Conservation (phyloP, 1,140 invertebrate species). For the Doryteuthis pealeii region DNA sequence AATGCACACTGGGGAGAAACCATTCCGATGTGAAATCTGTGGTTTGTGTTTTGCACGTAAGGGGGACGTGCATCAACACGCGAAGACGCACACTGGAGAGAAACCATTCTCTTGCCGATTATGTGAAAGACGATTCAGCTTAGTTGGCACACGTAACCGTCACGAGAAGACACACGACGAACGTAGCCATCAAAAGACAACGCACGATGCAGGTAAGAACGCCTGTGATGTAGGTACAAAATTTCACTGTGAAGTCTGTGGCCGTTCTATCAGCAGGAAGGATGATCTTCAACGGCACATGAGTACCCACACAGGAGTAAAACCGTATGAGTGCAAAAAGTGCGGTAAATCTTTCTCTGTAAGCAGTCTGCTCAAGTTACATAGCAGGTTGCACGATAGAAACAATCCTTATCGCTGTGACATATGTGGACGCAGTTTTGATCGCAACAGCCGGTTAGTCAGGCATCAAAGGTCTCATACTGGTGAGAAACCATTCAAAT, state of each 20-base stretch:
- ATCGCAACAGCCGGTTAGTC: slow-evolving; percentile 5
- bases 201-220: no score
- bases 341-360: not conserved
- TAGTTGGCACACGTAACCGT: no score
- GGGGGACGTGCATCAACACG: no score
- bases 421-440: slow-evolving; percentile 13
- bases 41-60: no score
- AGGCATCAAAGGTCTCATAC: slow-evolving; percentile 53
- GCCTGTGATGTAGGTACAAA: not conserved
- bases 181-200: no score
- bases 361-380: not conserved
- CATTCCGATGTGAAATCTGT: no score
- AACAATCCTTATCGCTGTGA: slow-evolving; percentile 23
- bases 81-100: no score
- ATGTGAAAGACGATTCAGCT: no score
- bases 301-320: not conserved
- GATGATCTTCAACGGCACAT: not conserved
- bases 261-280: not conserved
- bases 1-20: no score
- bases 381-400: not conserved
- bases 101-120: no score
- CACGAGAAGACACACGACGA: no score
- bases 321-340: not conserved
- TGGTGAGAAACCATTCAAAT: slow-evolving; percentile 32
- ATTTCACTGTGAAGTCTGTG: not conserved